Evolutionary conservation across 2,797 vertebrate species (phyloP).

Genomic region (Clarias pachynema): DNA sequence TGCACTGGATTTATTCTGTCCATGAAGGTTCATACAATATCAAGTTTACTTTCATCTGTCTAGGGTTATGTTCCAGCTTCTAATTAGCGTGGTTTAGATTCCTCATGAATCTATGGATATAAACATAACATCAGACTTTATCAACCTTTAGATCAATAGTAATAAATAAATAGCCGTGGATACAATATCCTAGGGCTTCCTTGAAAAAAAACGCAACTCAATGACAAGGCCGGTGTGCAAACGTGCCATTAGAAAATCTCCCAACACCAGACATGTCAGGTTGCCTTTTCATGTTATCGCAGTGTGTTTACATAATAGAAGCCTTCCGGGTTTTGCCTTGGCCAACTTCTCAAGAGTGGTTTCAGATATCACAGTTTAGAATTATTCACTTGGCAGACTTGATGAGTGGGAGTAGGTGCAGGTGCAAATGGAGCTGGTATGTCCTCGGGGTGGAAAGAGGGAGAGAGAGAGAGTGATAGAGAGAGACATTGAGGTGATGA

Average conservation of each 20-base stretch:
- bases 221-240: neutral
- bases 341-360: conserved; percentile 22
- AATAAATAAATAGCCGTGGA: neutral
- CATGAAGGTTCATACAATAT: conserved; percentile 1
- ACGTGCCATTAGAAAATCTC: conserved; percentile 50
- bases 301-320: conserved; percentile 54
- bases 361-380: conserved; percentile 52
- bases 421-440: conserved; percentile 50
- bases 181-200: neutral
- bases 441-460: conserved; percentile 11
- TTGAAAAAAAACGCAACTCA: conserved; percentile 11
- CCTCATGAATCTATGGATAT: neutral
- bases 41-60: conserved; percentile 18
- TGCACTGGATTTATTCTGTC: conserved; percentile 22
- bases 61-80: neutral
- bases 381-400: conserved; percentile 59
- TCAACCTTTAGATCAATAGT: neutral
- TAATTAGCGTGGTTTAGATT: conserved; percentile 22
- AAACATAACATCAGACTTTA: neutral
- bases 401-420: conserved; percentile 41
- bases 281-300: conserved; percentile 35
- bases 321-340: conserved; percentile 46
- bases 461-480: neutral
- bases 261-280: conserved; percentile 6
- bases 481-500: neutral